Evolutionary conservation across 2,797 vertebrate species (phyloP), one percentile per base, ranked within the genome.

Genomic region (Argyrosomus regius): DNA sequence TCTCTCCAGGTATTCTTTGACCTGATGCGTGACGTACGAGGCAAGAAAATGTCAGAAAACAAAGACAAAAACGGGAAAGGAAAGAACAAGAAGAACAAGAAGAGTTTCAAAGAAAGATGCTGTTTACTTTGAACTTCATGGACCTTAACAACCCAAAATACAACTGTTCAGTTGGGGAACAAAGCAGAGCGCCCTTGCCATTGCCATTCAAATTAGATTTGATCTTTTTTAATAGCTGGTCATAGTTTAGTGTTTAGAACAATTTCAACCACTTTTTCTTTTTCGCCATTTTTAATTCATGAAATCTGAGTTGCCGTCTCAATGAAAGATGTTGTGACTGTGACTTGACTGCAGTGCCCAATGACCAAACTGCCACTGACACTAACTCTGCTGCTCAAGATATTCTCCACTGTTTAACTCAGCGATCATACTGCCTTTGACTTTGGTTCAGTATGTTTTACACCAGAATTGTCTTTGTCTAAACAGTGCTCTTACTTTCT

Each of bases 51-150:
- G 97, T 96, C 97, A 1, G 98, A 99, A 95, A 99, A 98, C 94
- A 99, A 99, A 93, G 98, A 99, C 94, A 99, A 97, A 94, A 99
- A 99, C 13, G 98, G 98, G 73, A 99, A 98, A 95, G 98, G 97
- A 88, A 99, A 98, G 91, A 96, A 97, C 93, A 98, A 98, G 95
- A 99, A 95, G 87, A 96, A 94, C 82, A 99, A 99, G 97, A 99
- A 98, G 91, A 97, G 97, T 92, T 97, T 99, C 93, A 98, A 95
- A 94, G 97, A 98, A 88, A 94, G 97, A 83, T 99, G 98, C 88
- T 99, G 98, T 96, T 96, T 99, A 94, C 97, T 99, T 90, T 99
- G 96, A 99, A 84, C 80, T 45, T 78, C 57, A 43, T 14, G 81
- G 89, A 94, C 92, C 77, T 74, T 71, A 77, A 81, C 49, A 58